Evolutionary conservation across 2,797 vertebrate genomes (phyloP).

Genomic region (Microctenopoma steveboyesi): DNA sequence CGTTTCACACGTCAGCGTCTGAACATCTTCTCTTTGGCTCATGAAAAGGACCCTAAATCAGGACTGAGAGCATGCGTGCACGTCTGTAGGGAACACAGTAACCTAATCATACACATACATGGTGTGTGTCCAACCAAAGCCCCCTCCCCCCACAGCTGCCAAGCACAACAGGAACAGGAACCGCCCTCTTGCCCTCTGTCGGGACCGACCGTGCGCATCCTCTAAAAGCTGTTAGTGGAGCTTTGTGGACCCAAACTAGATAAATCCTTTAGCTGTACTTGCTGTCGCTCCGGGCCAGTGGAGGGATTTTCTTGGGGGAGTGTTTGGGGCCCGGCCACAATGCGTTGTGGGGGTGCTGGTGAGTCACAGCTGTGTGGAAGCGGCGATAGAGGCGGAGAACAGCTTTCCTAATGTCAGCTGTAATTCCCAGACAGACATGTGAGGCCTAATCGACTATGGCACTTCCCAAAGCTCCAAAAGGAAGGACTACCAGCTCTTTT

Average conservation of each 20-base stretch:
- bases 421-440: slow-evolving; percentile 64
- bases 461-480: slow-evolving; percentile 57
- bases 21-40: slow-evolving; percentile 46
- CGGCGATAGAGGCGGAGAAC: slow-evolving; percentile 63
- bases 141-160: slow-evolving; percentile 34
- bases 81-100: slow-evolving; percentile 48
- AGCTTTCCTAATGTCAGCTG: slow-evolving; percentile 65
- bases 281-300: slow-evolving; percentile 56
- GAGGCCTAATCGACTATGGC: slow-evolving; percentile 66
- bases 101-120: slow-evolving; percentile 53
- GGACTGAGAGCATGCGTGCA: slow-evolving; percentile 32
- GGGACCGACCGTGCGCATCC: slow-evolving; percentile 48
- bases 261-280: slow-evolving; percentile 55
- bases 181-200: slow-evolving; percentile 39
- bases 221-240: slow-evolving; percentile 50
- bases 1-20: slow-evolving; percentile 48
- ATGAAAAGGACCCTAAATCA: slow-evolving; percentile 53
- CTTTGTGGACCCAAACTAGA: slow-evolving; percentile 59
- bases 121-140: slow-evolving; percentile 52
- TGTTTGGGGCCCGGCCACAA: slow-evolving; percentile 48
- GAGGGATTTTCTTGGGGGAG: slow-evolving; percentile 59
- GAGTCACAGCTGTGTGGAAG: slow-evolving; percentile 64
- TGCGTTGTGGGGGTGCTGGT: slow-evolving; percentile 59
- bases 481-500: slow-evolving; percentile 50
- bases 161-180: slow-evolving; percentile 38